These are phyloP conservation scores for Graphium colonna DNA, from an alignment of 2,888 invertebrate species.

Conservation along the genomic window DNA sequence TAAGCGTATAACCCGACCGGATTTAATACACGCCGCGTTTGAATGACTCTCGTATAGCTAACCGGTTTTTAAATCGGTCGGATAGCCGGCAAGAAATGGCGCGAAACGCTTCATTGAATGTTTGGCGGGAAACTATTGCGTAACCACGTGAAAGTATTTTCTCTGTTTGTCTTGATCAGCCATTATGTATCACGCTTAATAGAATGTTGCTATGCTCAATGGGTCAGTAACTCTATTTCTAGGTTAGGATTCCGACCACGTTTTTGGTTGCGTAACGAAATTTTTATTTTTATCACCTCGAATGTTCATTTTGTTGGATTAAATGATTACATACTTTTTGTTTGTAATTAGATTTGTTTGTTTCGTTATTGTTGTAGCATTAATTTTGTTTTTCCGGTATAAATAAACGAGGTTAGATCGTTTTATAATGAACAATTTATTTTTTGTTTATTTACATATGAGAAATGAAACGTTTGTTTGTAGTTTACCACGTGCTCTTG, in stretches of 20 bases:
- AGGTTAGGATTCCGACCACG: constrained; percentile 26
- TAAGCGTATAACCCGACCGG: constrained; percentile 44
- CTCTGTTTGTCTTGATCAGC: constrained; percentile 27
- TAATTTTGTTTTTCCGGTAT: too few relatives aligned
- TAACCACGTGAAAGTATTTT: constrained; percentile 64
- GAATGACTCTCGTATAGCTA: constrained; percentile 33
- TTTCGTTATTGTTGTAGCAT: too few relatives aligned
- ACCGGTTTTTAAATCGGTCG: constrained; percentile 47
- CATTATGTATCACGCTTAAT: constrained; percentile 7
- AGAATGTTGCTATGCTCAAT: neutral
- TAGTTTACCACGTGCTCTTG: constrained; percentile 45
- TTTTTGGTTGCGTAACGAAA: constrained; percentile 29
- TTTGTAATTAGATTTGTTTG: neutral
- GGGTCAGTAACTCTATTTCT: neutral
- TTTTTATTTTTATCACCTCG: constrained; percentile 23
- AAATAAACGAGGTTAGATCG: constrained; percentile 9
- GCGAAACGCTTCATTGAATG: constrained; percentile 71
- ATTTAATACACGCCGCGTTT: constrained; percentile 32
- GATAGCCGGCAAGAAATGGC: constrained; percentile 56
- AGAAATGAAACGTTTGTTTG: constrained; percentile 11
- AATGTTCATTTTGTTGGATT: constrained; percentile 24
- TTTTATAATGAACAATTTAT: constrained; percentile 5
- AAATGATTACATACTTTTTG: constrained; percentile 20
- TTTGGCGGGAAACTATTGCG: constrained; percentile 69
- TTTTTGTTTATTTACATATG: neutral